A percentile compares a stretch with the other conserved stretches of the same genome.
These are phyloP conservation scores for Myotis myotis DNA, from an alignment of 2,797 vertebrate species.

Conservation along the genomic window DNA sequence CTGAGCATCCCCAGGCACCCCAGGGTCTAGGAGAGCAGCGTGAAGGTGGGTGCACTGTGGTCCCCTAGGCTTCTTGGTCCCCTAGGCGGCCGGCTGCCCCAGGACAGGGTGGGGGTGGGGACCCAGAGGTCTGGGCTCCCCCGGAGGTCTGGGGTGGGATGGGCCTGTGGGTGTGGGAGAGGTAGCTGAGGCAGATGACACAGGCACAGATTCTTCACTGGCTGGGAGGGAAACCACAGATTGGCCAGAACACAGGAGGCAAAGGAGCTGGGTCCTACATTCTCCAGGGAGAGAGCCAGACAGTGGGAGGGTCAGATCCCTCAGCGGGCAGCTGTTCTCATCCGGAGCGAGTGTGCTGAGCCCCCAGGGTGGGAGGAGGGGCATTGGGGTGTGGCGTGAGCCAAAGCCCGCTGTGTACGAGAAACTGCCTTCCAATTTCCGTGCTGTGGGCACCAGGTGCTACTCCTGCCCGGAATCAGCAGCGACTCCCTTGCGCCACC, in stretches of 20 bases:
- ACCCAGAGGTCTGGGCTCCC: slow-evolving; percentile 50
- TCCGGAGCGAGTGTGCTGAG: neutral
- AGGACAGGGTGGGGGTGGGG: slow-evolving; percentile 38
- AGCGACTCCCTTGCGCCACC: slow-evolving; percentile 71
- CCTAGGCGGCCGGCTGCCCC: neutral
- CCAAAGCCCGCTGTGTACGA: slow-evolving; percentile 32
- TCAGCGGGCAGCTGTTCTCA: slow-evolving; percentile 39
- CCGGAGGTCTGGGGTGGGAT: slow-evolving; percentile 70
- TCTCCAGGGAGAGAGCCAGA: slow-evolving; percentile 6
- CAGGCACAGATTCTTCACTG: slow-evolving; percentile 68
- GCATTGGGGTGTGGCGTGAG: neutral
- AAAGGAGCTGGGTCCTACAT: slow-evolving; percentile 47
- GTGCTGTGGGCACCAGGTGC: slow-evolving; percentile 69
- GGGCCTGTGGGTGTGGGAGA: slow-evolving; percentile 65
- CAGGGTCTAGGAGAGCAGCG: neutral
- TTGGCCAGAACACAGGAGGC: slow-evolving; percentile 63
- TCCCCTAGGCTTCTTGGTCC: neutral
- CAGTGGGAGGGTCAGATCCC: neutral
- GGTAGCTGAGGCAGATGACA: slow-evolving; percentile 73
- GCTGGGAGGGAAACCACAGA: slow-evolving; percentile 69
- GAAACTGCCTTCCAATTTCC: slow-evolving; percentile 22
- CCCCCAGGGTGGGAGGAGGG: slow-evolving; percentile 40
- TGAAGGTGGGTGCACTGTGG: neutral
- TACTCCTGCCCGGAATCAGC: neutral
- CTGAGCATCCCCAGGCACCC: neutral